phyloP scores from a whole-genome alignment of 2,797 vertebrate genomes.

The Tragopan temminckii region DNA sequence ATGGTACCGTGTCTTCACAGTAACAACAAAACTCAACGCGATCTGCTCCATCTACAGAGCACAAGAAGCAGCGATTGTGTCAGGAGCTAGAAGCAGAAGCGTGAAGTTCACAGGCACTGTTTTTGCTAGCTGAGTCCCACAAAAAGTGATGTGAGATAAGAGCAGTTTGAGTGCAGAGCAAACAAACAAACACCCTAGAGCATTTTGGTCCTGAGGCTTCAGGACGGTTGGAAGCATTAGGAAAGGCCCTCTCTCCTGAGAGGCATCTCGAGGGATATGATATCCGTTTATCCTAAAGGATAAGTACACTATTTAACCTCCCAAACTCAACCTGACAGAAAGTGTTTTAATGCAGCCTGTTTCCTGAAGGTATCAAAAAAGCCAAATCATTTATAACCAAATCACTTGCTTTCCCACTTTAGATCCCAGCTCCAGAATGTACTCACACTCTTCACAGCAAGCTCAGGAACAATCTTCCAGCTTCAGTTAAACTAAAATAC shows the following conservation, averaged over 20 bases:
- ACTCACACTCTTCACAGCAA: neutral
- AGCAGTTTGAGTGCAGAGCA: neutral
- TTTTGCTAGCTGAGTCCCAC: conserved; percentile 51
- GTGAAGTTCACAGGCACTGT: conserved; percentile 7
- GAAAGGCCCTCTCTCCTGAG: rapidly evolving
- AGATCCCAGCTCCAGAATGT: neutral
- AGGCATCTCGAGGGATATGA: neutral
- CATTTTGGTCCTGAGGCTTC: neutral
- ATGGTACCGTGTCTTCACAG: neutral
- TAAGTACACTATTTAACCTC: neutral
- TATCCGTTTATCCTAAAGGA: neutral
- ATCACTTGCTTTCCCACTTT: neutral
- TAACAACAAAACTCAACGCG: neutral
- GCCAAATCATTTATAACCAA: neutral
- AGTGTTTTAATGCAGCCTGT: neutral
- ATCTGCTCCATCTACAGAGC: neutral
- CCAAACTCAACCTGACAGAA: neutral
- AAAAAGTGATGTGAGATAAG: conserved; percentile 72
- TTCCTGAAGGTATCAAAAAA: neutral
- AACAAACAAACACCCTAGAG: neutral
- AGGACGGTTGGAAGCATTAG: neutral
- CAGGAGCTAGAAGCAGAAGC: conserved; percentile 48
- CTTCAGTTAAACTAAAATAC: neutral
- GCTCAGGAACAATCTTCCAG: neutral
- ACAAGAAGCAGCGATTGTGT: neutral